Conservation (phyloP, 1,140 invertebrate species). For the Rhizoglyphus robini region DNA sequence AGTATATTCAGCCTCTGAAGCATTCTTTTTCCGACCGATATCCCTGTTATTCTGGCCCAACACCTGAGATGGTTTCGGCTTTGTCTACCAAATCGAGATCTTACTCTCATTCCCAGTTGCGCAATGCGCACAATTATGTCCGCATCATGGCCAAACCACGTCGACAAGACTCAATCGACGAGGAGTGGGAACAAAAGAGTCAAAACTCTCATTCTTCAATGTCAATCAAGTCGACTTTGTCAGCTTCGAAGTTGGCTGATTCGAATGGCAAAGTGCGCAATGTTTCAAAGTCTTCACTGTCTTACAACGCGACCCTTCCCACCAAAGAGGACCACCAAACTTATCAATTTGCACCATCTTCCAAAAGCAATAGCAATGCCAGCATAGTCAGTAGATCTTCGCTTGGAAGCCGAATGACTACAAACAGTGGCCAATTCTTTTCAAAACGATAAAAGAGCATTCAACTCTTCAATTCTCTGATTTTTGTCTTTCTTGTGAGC, state of each 20-base stretch:
- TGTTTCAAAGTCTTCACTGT: neutral
- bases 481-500: too few relatives aligned
- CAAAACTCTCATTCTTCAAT: neutral
- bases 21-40: neutral
- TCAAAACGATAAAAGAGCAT: neutral
- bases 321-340: neutral
- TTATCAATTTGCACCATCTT: neutral
- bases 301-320: neutral
- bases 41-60: neutral
- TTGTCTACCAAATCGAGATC: neutral
- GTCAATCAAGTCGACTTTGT: neutral
- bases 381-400: neutral
- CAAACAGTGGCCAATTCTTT: neutral
- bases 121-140: neutral
- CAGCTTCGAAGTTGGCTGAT: neutral
- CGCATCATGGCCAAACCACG: neutral
- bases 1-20: neutral
- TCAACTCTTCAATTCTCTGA: neutral
- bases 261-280: neutral
- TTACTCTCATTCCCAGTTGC: neutral
- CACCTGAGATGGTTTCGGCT: neutral
- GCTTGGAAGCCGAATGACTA: neutral
- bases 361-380: neutral
- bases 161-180: neutral
- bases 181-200: neutral